These are phyloP conservation scores for Procambarus virginalis DNA, from an alignment of 1,140 invertebrate genomes.

Conservation along the genomic window DNA sequence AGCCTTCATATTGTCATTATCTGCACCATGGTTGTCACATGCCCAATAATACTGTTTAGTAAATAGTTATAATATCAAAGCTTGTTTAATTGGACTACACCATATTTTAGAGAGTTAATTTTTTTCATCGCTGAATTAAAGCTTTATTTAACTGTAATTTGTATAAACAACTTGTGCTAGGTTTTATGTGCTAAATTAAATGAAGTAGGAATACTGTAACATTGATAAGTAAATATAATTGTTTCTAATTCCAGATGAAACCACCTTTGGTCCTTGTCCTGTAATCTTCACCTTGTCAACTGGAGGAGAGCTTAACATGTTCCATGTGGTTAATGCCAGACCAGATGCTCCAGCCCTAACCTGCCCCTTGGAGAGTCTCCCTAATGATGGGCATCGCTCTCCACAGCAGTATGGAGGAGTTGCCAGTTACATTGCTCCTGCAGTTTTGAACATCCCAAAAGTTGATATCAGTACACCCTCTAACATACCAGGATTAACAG, in stretches of 20 bases:
- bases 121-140: no score
- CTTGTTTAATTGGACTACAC: no score
- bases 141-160: no score
- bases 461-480: not conserved
- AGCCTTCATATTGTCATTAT: no score
- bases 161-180: no score
- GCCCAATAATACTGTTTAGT: no score
- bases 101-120: no score
- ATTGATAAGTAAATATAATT: not conserved
- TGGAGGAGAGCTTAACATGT: slow-evolving; percentile 57
- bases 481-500: not conserved
- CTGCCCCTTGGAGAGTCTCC: slow-evolving; percentile 19
- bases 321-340: slow-evolving; percentile 39
- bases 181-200: no score
- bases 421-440: slow-evolving; percentile 22
- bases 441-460: not conserved
- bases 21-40: no score
- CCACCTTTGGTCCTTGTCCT: slow-evolving; percentile 42
- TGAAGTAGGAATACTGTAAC: not conserved
- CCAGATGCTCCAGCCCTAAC: slow-evolving; percentile 9
- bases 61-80: no score
- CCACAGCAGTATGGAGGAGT: slow-evolving; percentile 35
- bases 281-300: slow-evolving; percentile 50
- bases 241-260: slow-evolving; percentile 25
- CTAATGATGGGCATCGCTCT: slow-evolving; percentile 24